Conservation (phyloP, 2,797 vertebrate species). For the Gadopsis bispinosus region DNA sequence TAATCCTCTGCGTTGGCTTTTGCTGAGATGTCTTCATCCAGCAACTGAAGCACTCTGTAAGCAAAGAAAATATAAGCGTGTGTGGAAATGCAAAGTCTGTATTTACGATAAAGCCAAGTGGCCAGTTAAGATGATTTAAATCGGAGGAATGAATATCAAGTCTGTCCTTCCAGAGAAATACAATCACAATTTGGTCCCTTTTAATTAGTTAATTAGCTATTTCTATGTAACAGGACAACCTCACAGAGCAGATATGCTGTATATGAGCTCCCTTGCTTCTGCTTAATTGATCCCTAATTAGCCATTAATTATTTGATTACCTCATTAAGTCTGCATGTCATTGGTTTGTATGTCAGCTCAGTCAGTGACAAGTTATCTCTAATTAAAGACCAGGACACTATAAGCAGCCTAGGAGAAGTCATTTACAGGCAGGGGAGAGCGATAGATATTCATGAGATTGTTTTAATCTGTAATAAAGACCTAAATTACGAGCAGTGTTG, state of each 20-base stretch:
- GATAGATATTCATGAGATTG: slow-evolving; percentile 81
- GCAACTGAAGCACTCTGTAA: slow-evolving; percentile 38
- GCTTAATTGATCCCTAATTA: slow-evolving; percentile 86
- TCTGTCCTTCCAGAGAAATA: slow-evolving; percentile 44
- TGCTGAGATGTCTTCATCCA: slow-evolving; percentile 61
- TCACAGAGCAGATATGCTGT: slow-evolving; percentile 63
- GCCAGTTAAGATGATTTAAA: slow-evolving; percentile 55
- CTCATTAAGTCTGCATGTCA: slow-evolving; percentile 79
- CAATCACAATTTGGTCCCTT: slow-evolving; percentile 54
- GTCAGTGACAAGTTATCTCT: slow-evolving; percentile 75
- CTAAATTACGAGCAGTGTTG: slow-evolving; percentile 62
- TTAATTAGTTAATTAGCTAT: slow-evolving; percentile 71
- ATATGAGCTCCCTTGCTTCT: slow-evolving; percentile 73
- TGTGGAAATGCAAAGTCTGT: slow-evolving; percentile 44
- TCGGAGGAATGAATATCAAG: slow-evolving; percentile 16
- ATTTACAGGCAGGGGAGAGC: slow-evolving; percentile 68
- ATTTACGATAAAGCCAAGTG: slow-evolving; percentile 48
- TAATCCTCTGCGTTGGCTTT: slow-evolving; percentile 60
- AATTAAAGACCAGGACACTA: slow-evolving; percentile 77
- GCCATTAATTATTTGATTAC: slow-evolving; percentile 85
- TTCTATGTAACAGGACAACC: slow-evolving; percentile 72
- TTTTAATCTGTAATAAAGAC: slow-evolving; percentile 79
- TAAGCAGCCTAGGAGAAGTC: slow-evolving; percentile 48
- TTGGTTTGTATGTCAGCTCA: slow-evolving; percentile 74
- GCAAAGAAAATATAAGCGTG: slow-evolving; percentile 51